Evolutionary conservation across 2,888 invertebrate species (phyloP).

Genomic region (Resseliella maxima): DNA sequence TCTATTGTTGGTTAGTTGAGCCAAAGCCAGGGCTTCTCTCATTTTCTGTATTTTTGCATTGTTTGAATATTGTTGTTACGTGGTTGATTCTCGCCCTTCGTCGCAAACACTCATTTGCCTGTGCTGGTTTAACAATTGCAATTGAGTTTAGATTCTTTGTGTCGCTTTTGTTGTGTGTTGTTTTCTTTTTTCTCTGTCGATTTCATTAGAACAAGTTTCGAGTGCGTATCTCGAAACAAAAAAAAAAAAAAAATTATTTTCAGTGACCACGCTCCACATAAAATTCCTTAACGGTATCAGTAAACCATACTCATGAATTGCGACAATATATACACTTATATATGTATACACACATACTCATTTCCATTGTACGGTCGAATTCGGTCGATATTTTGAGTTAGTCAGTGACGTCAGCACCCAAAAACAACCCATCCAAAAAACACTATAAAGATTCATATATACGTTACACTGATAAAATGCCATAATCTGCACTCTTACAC

Average conservation of each 20-base stretch:
- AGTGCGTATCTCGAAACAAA: constrained; percentile 8
- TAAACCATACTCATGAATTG: background rate
- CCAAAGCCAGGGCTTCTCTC: background rate
- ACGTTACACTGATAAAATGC: constrained; percentile 23
- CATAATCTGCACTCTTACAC: background rate
- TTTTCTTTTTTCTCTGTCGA: too few relatives aligned
- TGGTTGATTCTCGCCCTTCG: background rate
- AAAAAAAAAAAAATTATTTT: background rate
- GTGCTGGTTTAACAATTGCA: background rate
- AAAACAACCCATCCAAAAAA: constrained; percentile 46
- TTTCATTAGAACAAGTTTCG: background rate
- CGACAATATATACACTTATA: background rate
- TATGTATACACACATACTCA: background rate
- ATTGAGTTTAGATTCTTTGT: background rate
- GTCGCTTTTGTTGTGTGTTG: background rate
- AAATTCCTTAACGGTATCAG: constrained; percentile 31
- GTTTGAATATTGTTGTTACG: too few relatives aligned
- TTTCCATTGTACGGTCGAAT: background rate
- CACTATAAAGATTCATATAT: constrained; percentile 7
- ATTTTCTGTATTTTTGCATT: background rate
- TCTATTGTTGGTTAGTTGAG: background rate
- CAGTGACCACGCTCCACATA: background rate
- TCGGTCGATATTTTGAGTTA: constrained; percentile 35
- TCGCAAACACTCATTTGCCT: too few relatives aligned
- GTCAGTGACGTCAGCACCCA: constrained; percentile 37